phyloP scores from a whole-genome alignment of 2,888 invertebrate genomes.

The Pyrgus malvae region DNA sequence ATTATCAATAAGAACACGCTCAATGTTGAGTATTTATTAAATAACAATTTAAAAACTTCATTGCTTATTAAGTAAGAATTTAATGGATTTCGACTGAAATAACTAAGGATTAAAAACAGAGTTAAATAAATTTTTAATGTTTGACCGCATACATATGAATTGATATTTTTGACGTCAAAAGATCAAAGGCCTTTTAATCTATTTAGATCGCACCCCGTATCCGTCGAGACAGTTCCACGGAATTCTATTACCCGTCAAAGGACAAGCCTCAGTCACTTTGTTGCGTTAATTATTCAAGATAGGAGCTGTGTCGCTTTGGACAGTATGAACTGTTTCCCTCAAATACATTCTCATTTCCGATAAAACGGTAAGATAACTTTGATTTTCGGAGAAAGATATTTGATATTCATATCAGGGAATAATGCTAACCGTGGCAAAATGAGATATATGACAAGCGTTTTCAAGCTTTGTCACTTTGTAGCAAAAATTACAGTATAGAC shows the following conservation, averaged over 20 bases:
- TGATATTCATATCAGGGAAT: slow-evolving; percentile 19
- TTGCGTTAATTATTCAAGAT: slow-evolving; percentile 26
- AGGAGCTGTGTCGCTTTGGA: slow-evolving; percentile 19
- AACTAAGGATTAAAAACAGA: too few species aligned
- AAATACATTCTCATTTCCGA: slow-evolving; percentile 23
- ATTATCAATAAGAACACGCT: too few species aligned
- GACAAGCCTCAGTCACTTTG: slow-evolving; percentile 27
- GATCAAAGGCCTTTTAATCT: not conserved
- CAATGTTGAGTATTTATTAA: too few species aligned
- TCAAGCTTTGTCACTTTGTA: too few species aligned
- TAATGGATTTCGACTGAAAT: too few species aligned
- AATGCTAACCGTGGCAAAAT: slow-evolving; percentile 11
- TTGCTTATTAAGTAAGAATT: too few species aligned
- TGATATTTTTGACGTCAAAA: too few species aligned
- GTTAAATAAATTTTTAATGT: too few species aligned
- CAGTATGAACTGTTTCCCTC: slow-evolving; percentile 14
- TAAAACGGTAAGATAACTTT: slow-evolving; percentile 18
- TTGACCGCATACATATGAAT: too few species aligned
- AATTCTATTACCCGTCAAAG: slow-evolving; percentile 17
- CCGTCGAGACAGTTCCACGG: slow-evolving; percentile 3
- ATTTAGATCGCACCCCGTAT: not conserved
- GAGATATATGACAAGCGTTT: slow-evolving; percentile 10
- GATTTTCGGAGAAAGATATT: slow-evolving; percentile 10
- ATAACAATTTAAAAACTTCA: too few species aligned
- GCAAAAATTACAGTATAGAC: slow-evolving; percentile 20